These are phyloP conservation scores for Sycophaga agraensis DNA, from an alignment of 1,140 invertebrate genomes.

Conservation along the genomic window DNA sequence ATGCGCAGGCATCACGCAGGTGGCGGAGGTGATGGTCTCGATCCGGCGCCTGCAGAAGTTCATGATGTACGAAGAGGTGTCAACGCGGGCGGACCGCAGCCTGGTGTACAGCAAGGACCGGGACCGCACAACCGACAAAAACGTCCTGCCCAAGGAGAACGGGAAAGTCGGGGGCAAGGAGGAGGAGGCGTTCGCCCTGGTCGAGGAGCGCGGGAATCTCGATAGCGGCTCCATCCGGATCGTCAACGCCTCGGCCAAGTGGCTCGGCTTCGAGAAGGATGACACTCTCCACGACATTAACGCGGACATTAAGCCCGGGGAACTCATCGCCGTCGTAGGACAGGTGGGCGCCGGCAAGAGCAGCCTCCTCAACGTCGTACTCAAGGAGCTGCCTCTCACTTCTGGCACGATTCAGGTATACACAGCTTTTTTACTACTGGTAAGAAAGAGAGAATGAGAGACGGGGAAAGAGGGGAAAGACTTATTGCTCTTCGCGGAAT, in stretches of 20 bases:
- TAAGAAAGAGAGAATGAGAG: too few relatives aligned
- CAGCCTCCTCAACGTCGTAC: slow-evolving; percentile 73
- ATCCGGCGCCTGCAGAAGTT: slow-evolving; percentile 70
- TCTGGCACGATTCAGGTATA: slow-evolving; percentile 54
- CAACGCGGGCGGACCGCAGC: slow-evolving; percentile 29
- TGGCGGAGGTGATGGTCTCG: slow-evolving; percentile 67
- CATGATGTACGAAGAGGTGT: slow-evolving; percentile 62
- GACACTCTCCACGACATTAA: slow-evolving; percentile 60
- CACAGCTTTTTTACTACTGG: too few relatives aligned
- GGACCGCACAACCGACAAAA: neutral
- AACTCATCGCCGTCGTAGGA: slow-evolving; percentile 74
- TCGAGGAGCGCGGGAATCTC: neutral
- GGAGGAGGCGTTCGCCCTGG: neutral
- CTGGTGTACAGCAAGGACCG: slow-evolving; percentile 16
- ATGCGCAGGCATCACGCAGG: slow-evolving; percentile 50
- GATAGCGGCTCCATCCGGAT: slow-evolving; percentile 38
- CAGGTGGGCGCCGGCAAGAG: slow-evolving; percentile 78
- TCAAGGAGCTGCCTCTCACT: slow-evolving; percentile 70
- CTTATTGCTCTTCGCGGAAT: too few relatives aligned
- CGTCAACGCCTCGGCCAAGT: slow-evolving; percentile 48
- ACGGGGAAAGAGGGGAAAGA: too few relatives aligned
- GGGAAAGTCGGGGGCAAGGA: neutral
- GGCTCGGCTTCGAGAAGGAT: slow-evolving; percentile 45
- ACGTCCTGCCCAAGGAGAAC: neutral
- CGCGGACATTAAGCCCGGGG: slow-evolving; percentile 64